Percentiles rank a stretch among this genome's conserved stretches.
phyloP scores from a whole-genome alignment of 1,140 invertebrate species.

The Zaprionus capensis region DNA sequence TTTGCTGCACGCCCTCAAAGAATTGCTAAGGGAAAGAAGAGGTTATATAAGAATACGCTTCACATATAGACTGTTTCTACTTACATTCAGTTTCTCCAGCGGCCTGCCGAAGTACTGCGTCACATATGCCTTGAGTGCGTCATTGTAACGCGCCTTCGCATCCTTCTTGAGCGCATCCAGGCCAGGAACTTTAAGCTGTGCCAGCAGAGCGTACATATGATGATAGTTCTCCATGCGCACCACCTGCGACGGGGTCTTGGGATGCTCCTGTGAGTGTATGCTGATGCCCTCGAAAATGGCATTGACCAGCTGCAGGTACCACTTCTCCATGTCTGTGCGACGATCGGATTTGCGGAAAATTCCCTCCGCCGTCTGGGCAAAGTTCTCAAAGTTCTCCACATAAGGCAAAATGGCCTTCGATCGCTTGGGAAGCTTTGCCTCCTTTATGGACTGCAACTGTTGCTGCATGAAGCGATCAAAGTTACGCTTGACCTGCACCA shows the following conservation, averaged over 20 bases:
- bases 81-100: conserved; percentile 97
- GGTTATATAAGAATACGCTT: background rate
- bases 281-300: conserved; percentile 95
- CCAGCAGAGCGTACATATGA: conserved; percentile 94
- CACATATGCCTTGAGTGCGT: conserved; percentile 96
- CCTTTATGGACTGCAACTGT: conserved; percentile 93
- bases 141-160: conserved; percentile 95
- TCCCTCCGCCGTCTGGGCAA: conserved; percentile 93
- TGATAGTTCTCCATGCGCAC: conserved; percentile 99
- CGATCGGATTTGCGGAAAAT: conserved; percentile 95
- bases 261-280: conserved; percentile 92
- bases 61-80: background rate
- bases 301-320: conserved; percentile 93
- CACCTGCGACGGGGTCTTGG: conserved; percentile 97
- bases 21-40: conserved; percentile 88
- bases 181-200: conserved; percentile 95
- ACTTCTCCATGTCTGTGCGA: conserved; percentile 97
- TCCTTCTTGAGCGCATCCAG: conserved; percentile 95
- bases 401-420: conserved; percentile 96
- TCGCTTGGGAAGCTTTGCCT: conserved; percentile 89
- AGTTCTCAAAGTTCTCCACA: conserved; percentile 96
- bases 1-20: conserved; percentile 97
- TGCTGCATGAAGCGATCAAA: conserved; percentile 97
- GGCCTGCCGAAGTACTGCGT: conserved; percentile 97
- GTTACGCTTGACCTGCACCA: conserved; percentile 97